Evolutionary conservation across 1,140 invertebrate species (phyloP).

Genomic region (Maconellicoccus hirsutus): DNA sequence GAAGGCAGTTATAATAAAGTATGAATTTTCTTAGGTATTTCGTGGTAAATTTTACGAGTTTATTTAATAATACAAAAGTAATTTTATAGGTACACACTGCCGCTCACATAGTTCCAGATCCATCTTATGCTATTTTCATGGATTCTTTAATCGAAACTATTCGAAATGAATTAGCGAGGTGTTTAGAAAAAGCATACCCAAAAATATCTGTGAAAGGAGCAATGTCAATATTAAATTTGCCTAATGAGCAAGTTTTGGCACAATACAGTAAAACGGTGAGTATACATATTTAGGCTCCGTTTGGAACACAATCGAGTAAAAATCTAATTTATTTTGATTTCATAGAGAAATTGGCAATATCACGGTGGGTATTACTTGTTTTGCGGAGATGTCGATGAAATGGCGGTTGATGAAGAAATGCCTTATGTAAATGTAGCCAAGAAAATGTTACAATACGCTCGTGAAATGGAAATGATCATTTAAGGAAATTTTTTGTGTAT

Average conservation of each 20-base stretch:
- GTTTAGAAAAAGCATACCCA: constrained; percentile 92
- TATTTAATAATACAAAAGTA: neutral
- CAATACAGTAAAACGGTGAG: constrained; percentile 64
- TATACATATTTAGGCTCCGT: neutral
- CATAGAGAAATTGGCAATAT: constrained; percentile 59
- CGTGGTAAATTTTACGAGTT: neutral
- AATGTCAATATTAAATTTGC: constrained; percentile 77
- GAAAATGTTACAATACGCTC: constrained; percentile 76
- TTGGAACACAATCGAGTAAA: neutral
- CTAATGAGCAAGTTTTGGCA: constrained; percentile 57
- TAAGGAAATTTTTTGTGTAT: constrained; percentile 39
- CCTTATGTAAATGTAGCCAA: constrained; percentile 5
- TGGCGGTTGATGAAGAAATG: constrained; percentile 57
- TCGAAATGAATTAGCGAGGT: constrained; percentile 88
- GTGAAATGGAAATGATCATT: constrained; percentile 98
- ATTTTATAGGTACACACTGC: constrained; percentile 59
- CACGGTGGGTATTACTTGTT: constrained; percentile 73
- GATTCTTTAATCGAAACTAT: constrained; percentile 92
- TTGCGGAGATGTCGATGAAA: constrained; percentile 45
- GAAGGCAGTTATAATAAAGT: constrained; percentile 98
- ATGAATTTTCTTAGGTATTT: constrained; percentile 23
- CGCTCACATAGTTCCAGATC: constrained; percentile 89
- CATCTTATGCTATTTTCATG: constrained; percentile 94
- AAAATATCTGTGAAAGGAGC: constrained; percentile 80
- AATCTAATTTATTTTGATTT: constrained; percentile 27